Evolutionary conservation across 2,797 vertebrate species (phyloP).

Genomic region (Coluber constrictor): DNA sequence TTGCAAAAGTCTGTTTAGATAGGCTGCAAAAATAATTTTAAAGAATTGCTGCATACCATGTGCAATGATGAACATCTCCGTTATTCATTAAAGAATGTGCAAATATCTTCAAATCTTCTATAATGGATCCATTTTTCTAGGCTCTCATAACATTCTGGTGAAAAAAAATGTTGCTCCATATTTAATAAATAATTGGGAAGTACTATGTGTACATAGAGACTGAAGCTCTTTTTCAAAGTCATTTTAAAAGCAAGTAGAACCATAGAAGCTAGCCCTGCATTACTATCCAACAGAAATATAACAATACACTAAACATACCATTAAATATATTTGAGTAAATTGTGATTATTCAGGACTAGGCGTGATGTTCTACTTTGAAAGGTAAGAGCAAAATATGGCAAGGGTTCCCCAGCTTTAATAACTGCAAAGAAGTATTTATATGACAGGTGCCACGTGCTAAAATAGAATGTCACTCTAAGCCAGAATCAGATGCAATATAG

Average conservation of each 20-base stretch:
- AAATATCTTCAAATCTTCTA: not conserved
- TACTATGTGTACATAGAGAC: not conserved
- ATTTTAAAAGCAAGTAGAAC: not conserved
- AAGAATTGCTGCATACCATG: not conserved
- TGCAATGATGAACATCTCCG: not conserved
- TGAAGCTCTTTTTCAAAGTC: not conserved
- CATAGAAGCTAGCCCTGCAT: not conserved
- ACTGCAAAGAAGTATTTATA: not conserved
- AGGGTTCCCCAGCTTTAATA: not conserved
- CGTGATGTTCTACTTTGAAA: not conserved
- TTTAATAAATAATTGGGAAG: not conserved
- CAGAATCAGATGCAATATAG: not conserved
- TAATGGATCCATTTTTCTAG: not conserved
- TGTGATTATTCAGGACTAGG: not conserved
- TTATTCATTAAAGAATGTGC: not conserved
- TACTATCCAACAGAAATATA: not conserved
- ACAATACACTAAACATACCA: not conserved
- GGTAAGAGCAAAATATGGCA: not conserved
- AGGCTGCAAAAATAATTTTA: not conserved
- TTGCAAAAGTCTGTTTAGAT: not conserved
- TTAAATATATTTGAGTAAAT: not conserved
- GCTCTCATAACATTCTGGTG: not conserved
- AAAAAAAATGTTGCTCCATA: not conserved
- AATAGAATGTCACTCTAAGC: not conserved
- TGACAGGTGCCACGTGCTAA: not conserved